Conservation (phyloP, 1,140 invertebrate genomes). For the Semibalanus balanoides region DNA sequence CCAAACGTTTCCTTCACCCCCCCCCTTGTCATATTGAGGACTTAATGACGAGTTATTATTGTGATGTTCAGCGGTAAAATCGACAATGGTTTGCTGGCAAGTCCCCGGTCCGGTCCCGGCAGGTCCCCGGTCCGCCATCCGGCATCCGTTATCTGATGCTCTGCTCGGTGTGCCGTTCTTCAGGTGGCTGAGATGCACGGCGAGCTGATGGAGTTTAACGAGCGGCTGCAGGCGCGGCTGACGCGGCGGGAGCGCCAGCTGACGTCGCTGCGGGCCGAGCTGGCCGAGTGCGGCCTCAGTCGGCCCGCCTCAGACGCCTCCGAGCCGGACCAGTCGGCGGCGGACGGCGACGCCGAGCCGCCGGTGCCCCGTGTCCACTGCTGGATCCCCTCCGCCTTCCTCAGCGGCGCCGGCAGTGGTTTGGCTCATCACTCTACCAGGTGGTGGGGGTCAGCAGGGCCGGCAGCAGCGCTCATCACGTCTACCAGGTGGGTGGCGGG, state of each 20-base stretch:
- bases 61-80: no score
- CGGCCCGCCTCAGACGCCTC: slow-evolving; percentile 19
- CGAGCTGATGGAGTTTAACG: slow-evolving; percentile 88
- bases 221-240: slow-evolving; percentile 40
- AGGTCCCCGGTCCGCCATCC: no score
- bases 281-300: slow-evolving; percentile 27
- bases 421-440: slow-evolving; percentile 83
- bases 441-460: slow-evolving; percentile 39
- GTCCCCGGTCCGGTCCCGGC: no score
- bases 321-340: slow-evolving; percentile 4
- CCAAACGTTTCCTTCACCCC: no score
- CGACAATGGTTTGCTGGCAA: no score
- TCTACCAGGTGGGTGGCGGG: slow-evolving; percentile 59
- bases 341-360: not conserved
- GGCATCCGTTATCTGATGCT: not conserved
- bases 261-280: slow-evolving; percentile 44
- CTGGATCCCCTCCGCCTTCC: slow-evolving; percentile 16
- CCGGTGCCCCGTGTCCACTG: slow-evolving; percentile 20
- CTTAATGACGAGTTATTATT: no score
- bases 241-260: slow-evolving; percentile 46
- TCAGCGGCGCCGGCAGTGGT: slow-evolving; percentile 30
- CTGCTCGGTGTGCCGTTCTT: no score
- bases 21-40: no score
- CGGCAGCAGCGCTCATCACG: slow-evolving; percentile 55
- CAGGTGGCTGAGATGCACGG: slow-evolving; percentile 91